Evolutionary conservation across 2,797 vertebrate genomes (phyloP).

Genomic region (Harpagifer antarcticus): DNA sequence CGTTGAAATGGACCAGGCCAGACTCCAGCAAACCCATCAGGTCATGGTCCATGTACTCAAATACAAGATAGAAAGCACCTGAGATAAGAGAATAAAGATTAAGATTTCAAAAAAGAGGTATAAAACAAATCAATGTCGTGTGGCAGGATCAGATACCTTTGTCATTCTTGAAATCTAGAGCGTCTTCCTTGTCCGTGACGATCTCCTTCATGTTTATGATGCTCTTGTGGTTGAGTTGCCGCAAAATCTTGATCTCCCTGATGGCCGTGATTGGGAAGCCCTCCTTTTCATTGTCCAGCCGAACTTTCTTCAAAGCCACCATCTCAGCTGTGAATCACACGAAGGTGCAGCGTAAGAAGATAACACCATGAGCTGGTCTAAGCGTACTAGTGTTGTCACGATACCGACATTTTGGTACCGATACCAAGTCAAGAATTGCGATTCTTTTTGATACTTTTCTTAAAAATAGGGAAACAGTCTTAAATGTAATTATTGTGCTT

Average conservation of each 20-base stretch:
- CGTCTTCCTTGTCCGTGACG: constrained; percentile 98
- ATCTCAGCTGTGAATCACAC: constrained; percentile 87
- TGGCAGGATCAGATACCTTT: constrained; percentile 85
- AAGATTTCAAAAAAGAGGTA: accelerated
- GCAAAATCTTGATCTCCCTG: constrained; percentile 97
- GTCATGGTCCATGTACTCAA: constrained; percentile 99
- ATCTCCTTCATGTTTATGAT: constrained; percentile 99
- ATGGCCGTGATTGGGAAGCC: constrained; percentile 99
- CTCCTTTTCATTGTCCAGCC: constrained; percentile 98
- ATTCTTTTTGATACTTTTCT: too few species aligned
- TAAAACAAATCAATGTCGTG: neutral
- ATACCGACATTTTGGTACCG: too few species aligned
- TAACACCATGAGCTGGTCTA: neutral
- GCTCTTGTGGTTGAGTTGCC: constrained; percentile 97
- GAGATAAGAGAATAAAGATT: neutral
- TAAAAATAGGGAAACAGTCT: too few species aligned
- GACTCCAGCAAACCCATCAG: constrained; percentile 99
- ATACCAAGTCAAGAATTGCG: too few species aligned
- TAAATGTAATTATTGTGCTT: too few species aligned
- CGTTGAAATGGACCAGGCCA: constrained; percentile 97
- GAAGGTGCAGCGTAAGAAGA: neutral
- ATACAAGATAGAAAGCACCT: constrained; percentile 99
- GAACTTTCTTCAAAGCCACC: constrained; percentile 98
- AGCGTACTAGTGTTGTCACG: neutral
- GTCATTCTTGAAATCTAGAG: constrained; percentile 98